Evolutionary conservation across 2,797 vertebrate genomes (phyloP).

Genomic region (Simalia tracyae): DNA sequence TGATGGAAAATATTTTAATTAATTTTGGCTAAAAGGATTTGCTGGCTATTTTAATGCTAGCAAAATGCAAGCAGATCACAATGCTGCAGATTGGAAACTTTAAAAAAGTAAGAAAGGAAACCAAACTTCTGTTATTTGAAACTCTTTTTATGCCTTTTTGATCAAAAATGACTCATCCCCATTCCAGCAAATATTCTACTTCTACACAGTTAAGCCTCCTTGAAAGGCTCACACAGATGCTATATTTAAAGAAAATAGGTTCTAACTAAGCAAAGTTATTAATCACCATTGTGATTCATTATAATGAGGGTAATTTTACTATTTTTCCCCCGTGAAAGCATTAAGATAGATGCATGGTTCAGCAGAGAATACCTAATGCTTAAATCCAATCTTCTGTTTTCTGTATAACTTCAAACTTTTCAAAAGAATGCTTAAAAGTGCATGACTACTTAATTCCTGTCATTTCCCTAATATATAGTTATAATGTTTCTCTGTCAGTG

Average conservation of each 20-base stretch:
- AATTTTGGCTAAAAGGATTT: not conserved
- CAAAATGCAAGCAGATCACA: not conserved
- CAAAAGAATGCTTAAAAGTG: constrained; percentile 24
- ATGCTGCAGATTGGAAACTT: not conserved
- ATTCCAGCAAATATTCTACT: constrained; percentile 23
- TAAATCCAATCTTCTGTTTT: constrained; percentile 37
- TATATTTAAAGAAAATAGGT: constrained; percentile 67
- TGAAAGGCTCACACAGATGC: constrained; percentile 58
- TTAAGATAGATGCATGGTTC: constrained; percentile 55
- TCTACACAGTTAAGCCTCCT: constrained; percentile 50
- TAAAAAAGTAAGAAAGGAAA: not conserved
- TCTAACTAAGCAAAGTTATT: constrained; percentile 68
- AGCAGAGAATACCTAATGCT: constrained; percentile 50
- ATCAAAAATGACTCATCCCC: constrained; percentile 54
- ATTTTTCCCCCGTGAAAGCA: constrained; percentile 44
- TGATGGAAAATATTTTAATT: not conserved
- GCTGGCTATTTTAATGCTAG: not conserved
- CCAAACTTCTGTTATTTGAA: constrained; percentile 42
- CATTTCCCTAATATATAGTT: accelerated
- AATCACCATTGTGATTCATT: constrained; percentile 67
- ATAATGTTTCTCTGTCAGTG: not conserved
- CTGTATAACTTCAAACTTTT: constrained; percentile 1
- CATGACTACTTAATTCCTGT: accelerated
- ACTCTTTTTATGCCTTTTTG: constrained; percentile 25
- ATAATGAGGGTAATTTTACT: constrained; percentile 69